Base-by-base conservation (phyloP, 1,140 invertebrate species). In the Littorina saxatilis region DNA sequence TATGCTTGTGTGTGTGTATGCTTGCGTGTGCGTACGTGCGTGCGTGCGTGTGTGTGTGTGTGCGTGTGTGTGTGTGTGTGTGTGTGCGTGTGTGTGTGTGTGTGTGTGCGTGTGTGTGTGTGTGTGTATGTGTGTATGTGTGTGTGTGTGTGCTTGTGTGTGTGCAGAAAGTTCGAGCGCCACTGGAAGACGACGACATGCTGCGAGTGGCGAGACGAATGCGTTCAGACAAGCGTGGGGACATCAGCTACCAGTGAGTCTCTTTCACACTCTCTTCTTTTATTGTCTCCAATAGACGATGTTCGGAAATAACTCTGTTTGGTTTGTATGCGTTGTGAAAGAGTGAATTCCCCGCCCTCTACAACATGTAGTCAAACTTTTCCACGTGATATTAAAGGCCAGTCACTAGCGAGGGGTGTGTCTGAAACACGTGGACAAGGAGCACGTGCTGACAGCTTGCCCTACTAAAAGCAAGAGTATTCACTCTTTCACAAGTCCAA, bases 171-270 rank as follows among this genome's bases (percentile, higher is more conserved):
- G 79, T 88, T 39, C 84, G 87, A 63, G 88, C 86, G 20, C 89
- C 89, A 23, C 78, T 90, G 29, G 80, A 82, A 72, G 88, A 89
- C 13, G 74, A 82, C 0, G 89, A 88, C 32, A 84, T 89, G 66
- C 43, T 80, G 40, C 39, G 39, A 32, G 87, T 90, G 32, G 88
- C 87, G n/a, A 84, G 80, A 66, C 66, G 86, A 32, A 81, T 90
- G 29, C 86, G 87, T 35, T 81, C 79, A 52, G 79, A 86, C 86
- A 88, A 86, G 73, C 79, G 81, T 78, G 86, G 88, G 37, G 52
- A 77, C 32, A 90, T 90, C 55, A 89, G 87, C 68, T 90, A 89
- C 82, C 86, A 88, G 89, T 89, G 81, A 80, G 76, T 82, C n/a
- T n/a, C n/a, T n/a, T n/a, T n/a, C n/a, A n/a, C n/a, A n/a, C n/a